A percentile compares a stretch with the other conserved stretches of the same genome.
These are phyloP conservation scores for Sorex fumeus DNA, from an alignment of 2,113 vertebrate genomes.

Conservation along the genomic window DNA sequence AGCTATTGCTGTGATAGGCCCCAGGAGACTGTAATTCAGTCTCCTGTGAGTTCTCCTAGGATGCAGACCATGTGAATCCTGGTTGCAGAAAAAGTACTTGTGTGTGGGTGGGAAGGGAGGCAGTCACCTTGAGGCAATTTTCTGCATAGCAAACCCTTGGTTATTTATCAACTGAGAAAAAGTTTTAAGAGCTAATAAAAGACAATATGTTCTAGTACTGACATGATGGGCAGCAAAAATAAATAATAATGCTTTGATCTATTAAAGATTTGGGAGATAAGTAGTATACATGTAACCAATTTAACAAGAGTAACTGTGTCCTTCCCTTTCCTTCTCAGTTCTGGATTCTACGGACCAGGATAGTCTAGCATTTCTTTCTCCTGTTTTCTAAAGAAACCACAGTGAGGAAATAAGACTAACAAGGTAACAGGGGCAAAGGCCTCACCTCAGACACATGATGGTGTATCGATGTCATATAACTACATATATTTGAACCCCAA, in stretches of 20 bases:
- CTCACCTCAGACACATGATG: no score
- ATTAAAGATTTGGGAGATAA: no score
- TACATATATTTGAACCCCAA: no score
- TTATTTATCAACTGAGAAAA: background rate
- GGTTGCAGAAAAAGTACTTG: background rate
- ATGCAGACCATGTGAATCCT: background rate
- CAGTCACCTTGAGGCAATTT: background rate
- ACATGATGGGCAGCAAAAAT: background rate
- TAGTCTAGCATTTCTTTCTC: no score
- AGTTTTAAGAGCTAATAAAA: background rate
- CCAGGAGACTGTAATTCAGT: no score
- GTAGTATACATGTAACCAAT: background rate
- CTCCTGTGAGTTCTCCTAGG: background rate
- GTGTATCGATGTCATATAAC: no score
- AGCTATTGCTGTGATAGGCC: background rate
- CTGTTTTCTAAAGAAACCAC: no score
- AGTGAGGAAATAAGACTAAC: no score
- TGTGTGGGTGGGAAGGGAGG: no score
- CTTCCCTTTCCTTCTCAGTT: no score
- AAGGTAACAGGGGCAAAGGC: no score
- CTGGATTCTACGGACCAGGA: no score
- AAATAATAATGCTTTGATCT: background rate
- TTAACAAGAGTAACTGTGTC: background rate
- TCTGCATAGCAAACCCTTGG: background rate
- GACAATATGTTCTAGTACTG: conserved; percentile 19